Conservation (phyloP, 2,113 vertebrate species). For the Erythrocebus patas region DNA sequence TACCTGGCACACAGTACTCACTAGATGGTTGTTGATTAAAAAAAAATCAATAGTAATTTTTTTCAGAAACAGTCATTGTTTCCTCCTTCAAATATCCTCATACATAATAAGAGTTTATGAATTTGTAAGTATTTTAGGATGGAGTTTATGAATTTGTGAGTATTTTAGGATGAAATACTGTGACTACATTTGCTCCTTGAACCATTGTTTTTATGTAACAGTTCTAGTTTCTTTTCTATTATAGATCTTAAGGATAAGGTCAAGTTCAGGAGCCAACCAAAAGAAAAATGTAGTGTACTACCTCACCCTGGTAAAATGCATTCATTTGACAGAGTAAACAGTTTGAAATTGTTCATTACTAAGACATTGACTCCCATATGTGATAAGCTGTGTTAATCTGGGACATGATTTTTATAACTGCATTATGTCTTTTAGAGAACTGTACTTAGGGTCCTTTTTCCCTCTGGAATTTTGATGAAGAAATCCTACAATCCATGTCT, state of each 20-base stretch:
- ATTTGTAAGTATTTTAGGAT: background rate
- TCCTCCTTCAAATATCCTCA: background rate
- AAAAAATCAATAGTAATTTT: background rate
- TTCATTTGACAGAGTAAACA: background rate
- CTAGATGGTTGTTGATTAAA: background rate
- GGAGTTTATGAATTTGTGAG: background rate
- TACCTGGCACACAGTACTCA: background rate
- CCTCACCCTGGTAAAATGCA: background rate
- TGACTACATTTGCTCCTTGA: background rate
- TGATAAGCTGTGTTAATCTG: background rate
- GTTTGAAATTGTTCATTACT: background rate
- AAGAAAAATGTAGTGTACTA: background rate
- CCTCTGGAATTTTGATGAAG: background rate
- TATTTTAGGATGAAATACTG: background rate
- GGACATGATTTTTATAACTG: background rate
- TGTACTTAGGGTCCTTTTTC: background rate
- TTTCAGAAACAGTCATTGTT: background rate
- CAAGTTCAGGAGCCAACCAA: background rate
- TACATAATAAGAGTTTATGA: background rate
- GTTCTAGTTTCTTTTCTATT: background rate
- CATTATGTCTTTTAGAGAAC: background rate
- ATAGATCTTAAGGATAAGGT: background rate
- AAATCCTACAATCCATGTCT: background rate
- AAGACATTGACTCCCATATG: background rate
- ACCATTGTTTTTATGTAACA: background rate